Percentiles rank a stretch among this genome's conserved stretches.
These are phyloP conservation scores for Gallinago stenura DNA, from an alignment of 2,797 vertebrate species.

Conservation along the genomic window DNA sequence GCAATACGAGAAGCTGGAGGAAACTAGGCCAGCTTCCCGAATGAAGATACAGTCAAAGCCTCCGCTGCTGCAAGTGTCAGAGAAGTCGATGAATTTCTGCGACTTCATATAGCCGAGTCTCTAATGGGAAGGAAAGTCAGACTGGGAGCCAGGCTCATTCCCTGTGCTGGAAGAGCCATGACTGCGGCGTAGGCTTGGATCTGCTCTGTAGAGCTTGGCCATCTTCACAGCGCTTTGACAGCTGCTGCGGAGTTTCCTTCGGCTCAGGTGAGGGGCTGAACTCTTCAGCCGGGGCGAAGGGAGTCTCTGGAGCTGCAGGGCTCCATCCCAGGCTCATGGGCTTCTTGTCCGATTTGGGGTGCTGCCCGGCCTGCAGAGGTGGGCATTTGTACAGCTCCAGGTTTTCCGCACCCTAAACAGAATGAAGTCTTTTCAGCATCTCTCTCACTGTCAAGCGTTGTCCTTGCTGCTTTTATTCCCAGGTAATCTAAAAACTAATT, in stretches of 20 bases:
- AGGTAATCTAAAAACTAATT: slow-evolving; percentile 69
- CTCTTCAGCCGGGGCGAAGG: background rate
- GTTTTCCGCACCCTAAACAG: background rate
- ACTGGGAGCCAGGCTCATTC: background rate
- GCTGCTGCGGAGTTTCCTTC: background rate
- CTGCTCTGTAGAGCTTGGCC: background rate
- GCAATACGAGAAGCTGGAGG: background rate
- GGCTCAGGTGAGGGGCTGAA: background rate
- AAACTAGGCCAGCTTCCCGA: background rate
- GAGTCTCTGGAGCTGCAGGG: background rate
- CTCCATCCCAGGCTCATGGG: rapidly evolving
- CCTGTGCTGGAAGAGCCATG: background rate
- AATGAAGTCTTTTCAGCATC: background rate
- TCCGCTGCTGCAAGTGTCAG: background rate
- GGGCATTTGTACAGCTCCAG: background rate
- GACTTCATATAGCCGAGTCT: background rate
- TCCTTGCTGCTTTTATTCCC: slow-evolving; percentile 50
- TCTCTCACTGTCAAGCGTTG: background rate
- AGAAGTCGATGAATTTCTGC: background rate
- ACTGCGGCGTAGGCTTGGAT: background rate
- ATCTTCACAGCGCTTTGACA: background rate
- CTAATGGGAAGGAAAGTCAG: background rate
- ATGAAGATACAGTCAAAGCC: background rate
- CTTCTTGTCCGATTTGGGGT: rapidly evolving
- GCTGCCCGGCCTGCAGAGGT: background rate